Evolutionary conservation across 2,797 vertebrate genomes (phyloP).

Genomic region (Pterois miles): DNA sequence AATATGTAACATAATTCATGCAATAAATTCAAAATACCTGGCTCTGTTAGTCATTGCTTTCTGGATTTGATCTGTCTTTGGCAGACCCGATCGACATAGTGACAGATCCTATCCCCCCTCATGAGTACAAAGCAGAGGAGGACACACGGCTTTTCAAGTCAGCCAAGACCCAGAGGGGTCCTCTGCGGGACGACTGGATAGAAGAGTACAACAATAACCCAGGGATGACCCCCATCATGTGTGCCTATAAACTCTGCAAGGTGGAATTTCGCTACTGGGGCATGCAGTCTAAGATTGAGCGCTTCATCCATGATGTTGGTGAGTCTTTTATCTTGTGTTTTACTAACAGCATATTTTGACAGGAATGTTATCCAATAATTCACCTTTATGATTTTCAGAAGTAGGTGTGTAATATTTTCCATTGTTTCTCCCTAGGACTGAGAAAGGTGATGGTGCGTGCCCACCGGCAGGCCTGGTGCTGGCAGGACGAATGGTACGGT

Average conservation of each 20-base stretch:
- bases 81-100: slow-evolving; percentile 98
- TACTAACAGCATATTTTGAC: neutral
- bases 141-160: slow-evolving; percentile 95
- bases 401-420: neutral
- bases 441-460: slow-evolving; percentile 98
- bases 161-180: slow-evolving; percentile 91
- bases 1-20: neutral
- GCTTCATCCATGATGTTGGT: slow-evolving; percentile 98
- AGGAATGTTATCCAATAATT: neutral
- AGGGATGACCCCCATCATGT: slow-evolving; percentile 92
- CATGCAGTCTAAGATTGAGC: slow-evolving; percentile 99
- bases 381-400: neutral
- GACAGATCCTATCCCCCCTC: slow-evolving; percentile 92
- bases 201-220: slow-evolving; percentile 88
- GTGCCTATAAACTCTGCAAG: slow-evolving; percentile 98
- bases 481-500: slow-evolving; percentile 99
- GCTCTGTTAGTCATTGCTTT: neutral
- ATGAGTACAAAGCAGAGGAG: slow-evolving; percentile 95
- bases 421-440: slow-evolving; percentile 80
- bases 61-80: slow-evolving; percentile 15
- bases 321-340: slow-evolving; percentile 24
- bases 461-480: slow-evolving; percentile 99
- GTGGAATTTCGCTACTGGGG: slow-evolving; percentile 99
- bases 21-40: neutral
- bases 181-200: slow-evolving; percentile 94